phyloP scores from a whole-genome alignment of 2,797 vertebrate genomes.

The Ibycter americanus region DNA sequence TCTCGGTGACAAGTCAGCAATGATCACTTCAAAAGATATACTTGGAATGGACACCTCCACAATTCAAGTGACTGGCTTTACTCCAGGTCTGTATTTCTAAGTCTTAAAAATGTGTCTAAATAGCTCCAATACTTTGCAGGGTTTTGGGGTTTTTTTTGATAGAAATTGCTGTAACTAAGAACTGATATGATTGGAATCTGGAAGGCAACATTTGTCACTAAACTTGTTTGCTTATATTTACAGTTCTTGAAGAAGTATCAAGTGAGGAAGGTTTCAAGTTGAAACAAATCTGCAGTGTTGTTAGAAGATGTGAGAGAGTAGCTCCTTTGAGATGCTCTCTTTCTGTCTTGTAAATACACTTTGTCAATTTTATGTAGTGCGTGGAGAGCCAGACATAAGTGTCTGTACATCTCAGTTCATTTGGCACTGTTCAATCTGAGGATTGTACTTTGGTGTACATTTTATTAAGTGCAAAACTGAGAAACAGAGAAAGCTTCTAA shows the following conservation, averaged over 20 bases:
- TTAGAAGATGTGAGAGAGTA: conserved; percentile 44
- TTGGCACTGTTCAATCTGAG: background rate
- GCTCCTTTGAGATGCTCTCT: conserved; percentile 35
- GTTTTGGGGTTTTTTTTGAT: background rate
- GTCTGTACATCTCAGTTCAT: conserved; percentile 33
- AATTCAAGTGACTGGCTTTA: conserved; percentile 73
- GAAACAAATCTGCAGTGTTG: conserved; percentile 63
- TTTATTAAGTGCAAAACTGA: conserved; percentile 31
- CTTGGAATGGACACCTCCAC: conserved; percentile 67
- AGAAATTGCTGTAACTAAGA: conserved; percentile 73
- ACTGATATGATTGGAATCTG: conserved; percentile 72
- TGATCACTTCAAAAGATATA: conserved; percentile 73
- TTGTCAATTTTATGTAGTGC: conserved; percentile 48
- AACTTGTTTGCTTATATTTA: conserved; percentile 74
- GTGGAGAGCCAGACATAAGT: background rate
- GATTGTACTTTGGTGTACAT: background rate
- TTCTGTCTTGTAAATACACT: conserved; percentile 61
- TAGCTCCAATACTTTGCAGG: conserved; percentile 4
- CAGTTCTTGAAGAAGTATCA: conserved; percentile 65
- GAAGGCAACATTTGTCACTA: conserved; percentile 70
- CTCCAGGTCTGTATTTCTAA: conserved; percentile 74
- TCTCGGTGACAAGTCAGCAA: conserved; percentile 61
- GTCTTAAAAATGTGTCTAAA: conserved; percentile 74
- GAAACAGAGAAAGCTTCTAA: background rate
- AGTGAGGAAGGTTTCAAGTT: conserved; percentile 61